Base-by-base conservation (phyloP, 2,888 invertebrate species). In the Tethea ocularis region DNA sequence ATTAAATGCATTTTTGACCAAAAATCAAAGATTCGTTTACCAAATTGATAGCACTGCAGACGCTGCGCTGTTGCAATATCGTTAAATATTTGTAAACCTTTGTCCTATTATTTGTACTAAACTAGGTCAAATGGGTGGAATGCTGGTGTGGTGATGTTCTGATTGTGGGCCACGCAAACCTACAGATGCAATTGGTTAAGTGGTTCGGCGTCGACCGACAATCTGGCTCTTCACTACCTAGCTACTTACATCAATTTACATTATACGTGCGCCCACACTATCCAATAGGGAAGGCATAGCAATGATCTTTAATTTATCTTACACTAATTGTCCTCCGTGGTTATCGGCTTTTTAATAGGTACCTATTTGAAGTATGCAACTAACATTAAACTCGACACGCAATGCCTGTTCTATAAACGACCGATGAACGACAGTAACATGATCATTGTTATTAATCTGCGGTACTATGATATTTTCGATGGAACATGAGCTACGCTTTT, bases 161-260 rank as follows among this genome's bases (percentile, higher is more conserved):
- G 46, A 46, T 46, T 46, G 55, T 11, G 51, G 53, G 57, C 26
- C 20, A 17, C 46, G 46, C 46, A 15, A 46, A 46, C 46, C 46
- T 46, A 46, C 46, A 46, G 8, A 55, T 64, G 66, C 75, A 81
- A 79, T 80, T 77, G 75, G 65, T 68, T 72, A 77, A 83, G 76
- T 82, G 77, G 69, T 57, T 57, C 61, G 70, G 66, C 74, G 67
- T 63, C 69, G 63, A 52, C 58, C 59, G 60, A 53, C 63, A 60
- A 65, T 46, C 46, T 46, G 46, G 46, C 20, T 46, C 8, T n/a
- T 38, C 33, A 33, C 13, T 13, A 13, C 11, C 62, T 59, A 61
- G 56, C 57, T 64, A 57, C 61, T 65, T 69, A 66, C 67, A 63
- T 63, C 63, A 61, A 71, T 67, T 62, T 63, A 57, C 52, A 20